Evolutionary conservation across 2,113 vertebrate species (phyloP), one percentile per base, ranked within the genome.

Genomic region (Gasterosteus aculeatus): DNA sequence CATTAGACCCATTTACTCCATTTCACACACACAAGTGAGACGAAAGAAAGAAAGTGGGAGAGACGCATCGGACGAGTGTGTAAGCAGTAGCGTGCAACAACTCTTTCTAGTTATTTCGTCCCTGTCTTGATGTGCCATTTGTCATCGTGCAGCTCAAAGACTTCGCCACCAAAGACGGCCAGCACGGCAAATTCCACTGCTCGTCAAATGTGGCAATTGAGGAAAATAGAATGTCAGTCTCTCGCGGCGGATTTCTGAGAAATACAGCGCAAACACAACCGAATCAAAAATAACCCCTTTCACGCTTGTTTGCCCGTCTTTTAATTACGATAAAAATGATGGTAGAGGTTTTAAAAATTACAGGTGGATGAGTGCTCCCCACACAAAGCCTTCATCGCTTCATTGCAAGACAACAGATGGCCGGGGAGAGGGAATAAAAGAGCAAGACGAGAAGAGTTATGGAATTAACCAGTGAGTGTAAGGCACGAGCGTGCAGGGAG

Each of bases 361-460:
- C 70, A 49, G 35, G 65, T 39, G 63, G 41, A 38, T 57, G 42
- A 76, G 44, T 38, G 62, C 69, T 63, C 46, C 18, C 58, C 19
- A 56, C 47, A 54, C 54, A 0, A 38, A 35, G 33, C 49, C 47
- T 60, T 64, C 44, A 35, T 57, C 61, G 62, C 12, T 61, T 69
- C 31, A n/a, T 58, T 61, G 63, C 14, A 47, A 59, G 60, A 56
- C 75, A 81, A 72, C 81, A 81, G 76, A 85, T 82, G 81, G 81
- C 19, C 63, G 19, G 3, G 10, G 69, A 51, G 41, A 76, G 78
- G 62, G 65, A 77, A 80, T 59, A 62, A 85, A 80, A 53, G 33
- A 19, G 19, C 26, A n/a, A 56, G 56, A 77, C n/a, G 33, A 65
- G 31, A 60, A 33, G 26, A 74, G 35, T n/a, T 35, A 14, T 8